Evolutionary conservation across 2,113 vertebrate genomes (phyloP).

Genomic region (Cyphomyrus plagiostoma): DNA sequence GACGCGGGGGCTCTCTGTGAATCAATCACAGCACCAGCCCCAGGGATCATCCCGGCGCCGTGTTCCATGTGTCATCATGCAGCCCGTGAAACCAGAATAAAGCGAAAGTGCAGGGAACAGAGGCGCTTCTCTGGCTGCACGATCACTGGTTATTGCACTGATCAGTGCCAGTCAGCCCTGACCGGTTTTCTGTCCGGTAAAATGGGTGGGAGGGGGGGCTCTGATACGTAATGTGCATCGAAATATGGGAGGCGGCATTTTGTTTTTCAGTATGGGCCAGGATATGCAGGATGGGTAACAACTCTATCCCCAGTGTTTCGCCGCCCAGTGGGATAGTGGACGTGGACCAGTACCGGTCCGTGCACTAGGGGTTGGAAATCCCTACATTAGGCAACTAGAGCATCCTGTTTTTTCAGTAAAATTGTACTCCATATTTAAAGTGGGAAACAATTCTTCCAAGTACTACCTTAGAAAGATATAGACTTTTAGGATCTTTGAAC

Average conservation of each 20-base stretch:
- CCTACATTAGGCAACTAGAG: not conserved
- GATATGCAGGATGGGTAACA: not conserved
- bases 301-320: not conserved
- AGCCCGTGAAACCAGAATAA: not conserved
- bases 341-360: not conserved
- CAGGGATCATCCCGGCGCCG: not conserved
- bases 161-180: not conserved
- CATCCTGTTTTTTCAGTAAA: not conserved
- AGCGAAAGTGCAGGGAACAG: not conserved
- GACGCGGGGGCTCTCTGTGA: slow-evolving; percentile 2
- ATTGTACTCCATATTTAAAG: not conserved
- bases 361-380: not conserved
- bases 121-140: not conserved
- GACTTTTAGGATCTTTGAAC: not conserved
- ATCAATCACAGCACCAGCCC: slow-evolving; percentile 22
- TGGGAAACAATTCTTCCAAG: not conserved
- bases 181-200: not conserved
- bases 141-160: not conserved
- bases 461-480: not conserved
- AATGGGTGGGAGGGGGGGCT: not conserved
- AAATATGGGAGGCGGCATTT: not conserved
- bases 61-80: slow-evolving; percentile 7
- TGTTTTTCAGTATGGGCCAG: not conserved
- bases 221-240: not conserved
- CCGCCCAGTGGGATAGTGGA: not conserved